A percentile compares a stretch with the other conserved stretches of the same genome.
These are phyloP conservation scores for Manacus vitellinus DNA, from an alignment of 2,113 vertebrate genomes.

Conservation along the genomic window DNA sequence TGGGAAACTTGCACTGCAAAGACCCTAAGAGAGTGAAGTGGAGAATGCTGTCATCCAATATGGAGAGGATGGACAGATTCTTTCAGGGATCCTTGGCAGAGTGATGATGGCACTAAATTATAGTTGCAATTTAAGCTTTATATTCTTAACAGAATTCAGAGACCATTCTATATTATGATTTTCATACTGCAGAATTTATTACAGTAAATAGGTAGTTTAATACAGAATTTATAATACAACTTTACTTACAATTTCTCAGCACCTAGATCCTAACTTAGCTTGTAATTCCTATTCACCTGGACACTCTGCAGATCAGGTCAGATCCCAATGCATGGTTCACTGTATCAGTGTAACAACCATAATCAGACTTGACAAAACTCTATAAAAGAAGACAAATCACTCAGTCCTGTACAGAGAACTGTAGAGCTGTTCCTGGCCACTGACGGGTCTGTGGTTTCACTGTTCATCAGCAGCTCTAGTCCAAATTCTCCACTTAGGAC, in stretches of 20 bases:
- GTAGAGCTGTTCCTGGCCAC: not conserved
- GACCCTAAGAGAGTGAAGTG: not conserved
- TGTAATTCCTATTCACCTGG: not conserved
- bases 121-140: not conserved
- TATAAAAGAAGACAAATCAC: not conserved
- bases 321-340: not conserved
- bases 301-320: not conserved
- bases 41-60: not conserved
- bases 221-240: not conserved
- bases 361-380: not conserved
- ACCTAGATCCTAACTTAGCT: not conserved
- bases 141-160: not conserved
- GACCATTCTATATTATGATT: not conserved
- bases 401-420: not conserved
- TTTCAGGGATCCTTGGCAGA: not conserved
- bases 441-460: accelerated
- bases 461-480: not conserved
- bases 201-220: not conserved
- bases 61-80: accelerated
- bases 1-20: not conserved
- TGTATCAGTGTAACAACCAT: not conserved
- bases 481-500: not conserved
- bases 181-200: not conserved
- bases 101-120: not conserved
- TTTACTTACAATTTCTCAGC: not conserved